Conservation (phyloP, 1,140 invertebrate genomes). For the Caenorhabditis brenneri region DNA sequence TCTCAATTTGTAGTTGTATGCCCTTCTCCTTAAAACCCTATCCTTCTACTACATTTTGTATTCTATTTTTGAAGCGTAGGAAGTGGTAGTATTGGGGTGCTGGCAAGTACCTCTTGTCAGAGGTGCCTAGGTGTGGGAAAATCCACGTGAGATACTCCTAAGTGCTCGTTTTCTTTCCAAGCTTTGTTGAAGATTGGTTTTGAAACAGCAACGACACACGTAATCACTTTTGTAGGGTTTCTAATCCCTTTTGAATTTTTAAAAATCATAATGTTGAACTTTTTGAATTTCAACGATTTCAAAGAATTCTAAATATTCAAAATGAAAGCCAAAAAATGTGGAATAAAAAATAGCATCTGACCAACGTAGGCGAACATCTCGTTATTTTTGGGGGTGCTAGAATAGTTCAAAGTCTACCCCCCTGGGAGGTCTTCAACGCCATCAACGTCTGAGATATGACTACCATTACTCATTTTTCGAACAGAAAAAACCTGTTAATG, state of each 20-base stretch:
- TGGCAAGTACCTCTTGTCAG: constrained; percentile 10
- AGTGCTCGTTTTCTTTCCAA: not conserved
- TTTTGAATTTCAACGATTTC: not conserved
- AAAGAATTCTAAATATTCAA: not conserved
- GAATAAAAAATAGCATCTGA: too few species aligned
- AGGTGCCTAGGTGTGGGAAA: constrained; percentile 31
- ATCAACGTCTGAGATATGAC: constrained; percentile 18
- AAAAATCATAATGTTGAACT: not conserved
- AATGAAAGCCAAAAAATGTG: not conserved
- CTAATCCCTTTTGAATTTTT: not conserved
- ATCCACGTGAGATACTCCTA: not conserved
- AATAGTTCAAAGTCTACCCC: not conserved
- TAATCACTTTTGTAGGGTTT: not conserved
- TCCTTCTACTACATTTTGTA: not conserved
- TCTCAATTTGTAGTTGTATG: not conserved
- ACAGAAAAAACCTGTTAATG: constrained; percentile 23
- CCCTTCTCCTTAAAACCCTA: not conserved
- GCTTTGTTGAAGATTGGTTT: not conserved
- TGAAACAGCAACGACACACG: not conserved
- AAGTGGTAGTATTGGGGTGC: constrained; percentile 14
- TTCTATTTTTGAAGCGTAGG: constrained; percentile 33
- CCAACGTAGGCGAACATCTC: constrained; percentile 3
- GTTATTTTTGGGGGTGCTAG: not conserved
- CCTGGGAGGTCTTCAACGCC: not conserved
- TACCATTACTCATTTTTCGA: not conserved